Percentiles rank a stretch among this genome's conserved stretches.
phyloP scores from a whole-genome alignment of 2,113 vertebrate genomes.

The Columbina picui region DNA sequence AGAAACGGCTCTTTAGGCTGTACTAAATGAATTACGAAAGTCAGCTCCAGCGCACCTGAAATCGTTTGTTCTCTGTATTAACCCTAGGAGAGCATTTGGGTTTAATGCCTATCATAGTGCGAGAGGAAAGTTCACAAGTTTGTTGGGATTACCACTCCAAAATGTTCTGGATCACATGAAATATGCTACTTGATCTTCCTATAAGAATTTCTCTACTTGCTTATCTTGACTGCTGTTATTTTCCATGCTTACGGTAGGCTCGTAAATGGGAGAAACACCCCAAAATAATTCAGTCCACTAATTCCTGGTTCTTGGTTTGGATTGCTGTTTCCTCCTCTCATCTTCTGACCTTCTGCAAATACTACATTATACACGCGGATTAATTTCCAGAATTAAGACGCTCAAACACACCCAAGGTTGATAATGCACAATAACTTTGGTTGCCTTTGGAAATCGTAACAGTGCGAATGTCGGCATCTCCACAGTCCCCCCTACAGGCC shows the following conservation, averaged over 20 bases:
- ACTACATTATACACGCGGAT: neutral
- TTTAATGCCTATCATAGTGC: neutral
- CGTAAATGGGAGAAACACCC: neutral
- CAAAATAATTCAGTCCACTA: neutral
- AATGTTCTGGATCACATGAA: neutral
- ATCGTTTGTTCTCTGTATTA: neutral
- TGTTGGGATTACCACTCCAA: neutral
- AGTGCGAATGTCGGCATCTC: neutral
- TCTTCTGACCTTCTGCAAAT: neutral
- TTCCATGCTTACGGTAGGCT: neutral
- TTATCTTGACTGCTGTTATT: neutral
- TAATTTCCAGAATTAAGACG: neutral
- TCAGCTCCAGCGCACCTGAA: neutral
- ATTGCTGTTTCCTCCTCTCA: neutral
- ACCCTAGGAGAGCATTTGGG: fast-evolving
- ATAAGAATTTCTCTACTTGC: neutral
- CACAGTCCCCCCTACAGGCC: neutral
- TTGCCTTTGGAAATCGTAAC: neutral
- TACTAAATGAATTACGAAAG: neutral
- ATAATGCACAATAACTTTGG: fast-evolving
- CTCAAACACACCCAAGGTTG: neutral
- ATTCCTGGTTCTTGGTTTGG: neutral
- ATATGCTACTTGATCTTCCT: neutral
- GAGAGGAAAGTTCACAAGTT: neutral
- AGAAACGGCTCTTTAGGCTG: conserved; percentile 12